phyloP scores from a whole-genome alignment of 2,888 invertebrate species.

The Fissipunctia ypsillon region DNA sequence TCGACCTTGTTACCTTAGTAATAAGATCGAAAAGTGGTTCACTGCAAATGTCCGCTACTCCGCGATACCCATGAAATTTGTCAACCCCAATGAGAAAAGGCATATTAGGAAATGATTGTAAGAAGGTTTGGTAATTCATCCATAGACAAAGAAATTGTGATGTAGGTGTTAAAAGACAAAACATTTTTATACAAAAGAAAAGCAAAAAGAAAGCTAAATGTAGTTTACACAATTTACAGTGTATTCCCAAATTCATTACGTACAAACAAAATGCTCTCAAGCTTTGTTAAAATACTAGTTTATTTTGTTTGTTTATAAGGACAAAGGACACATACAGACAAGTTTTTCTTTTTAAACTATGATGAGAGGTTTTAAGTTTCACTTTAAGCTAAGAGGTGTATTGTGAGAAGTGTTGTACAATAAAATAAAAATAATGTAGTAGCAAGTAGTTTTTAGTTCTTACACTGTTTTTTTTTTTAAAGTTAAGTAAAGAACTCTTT shows the following conservation, averaged over 20 bases:
- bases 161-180: background rate
- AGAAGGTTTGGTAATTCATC: background rate
- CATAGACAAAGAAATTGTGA: background rate
- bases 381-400: constrained; percentile 40
- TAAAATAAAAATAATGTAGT: constrained; percentile 28
- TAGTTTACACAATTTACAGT: constrained; percentile 34
- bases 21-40: no score
- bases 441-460: constrained; percentile 8
- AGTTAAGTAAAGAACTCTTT: background rate
- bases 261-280: constrained; percentile 34
- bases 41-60: no score
- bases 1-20: no score
- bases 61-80: no score
- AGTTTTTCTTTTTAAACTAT: constrained; percentile 45
- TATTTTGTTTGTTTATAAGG: constrained; percentile 35
- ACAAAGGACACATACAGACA: constrained; percentile 27
- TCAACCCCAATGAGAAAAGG: background rate
- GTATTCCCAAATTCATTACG: constrained; percentile 48
- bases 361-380: constrained; percentile 47
- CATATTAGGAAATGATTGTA: background rate
- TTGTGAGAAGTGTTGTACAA: constrained; percentile 26
- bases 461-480: background rate
- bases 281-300: constrained; percentile 56
- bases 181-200: constrained; percentile 12
- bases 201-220: constrained; percentile 8